Evolutionary conservation across 1,140 invertebrate genomes (phyloP).

Genomic region (Neuroterus valhalla): DNA sequence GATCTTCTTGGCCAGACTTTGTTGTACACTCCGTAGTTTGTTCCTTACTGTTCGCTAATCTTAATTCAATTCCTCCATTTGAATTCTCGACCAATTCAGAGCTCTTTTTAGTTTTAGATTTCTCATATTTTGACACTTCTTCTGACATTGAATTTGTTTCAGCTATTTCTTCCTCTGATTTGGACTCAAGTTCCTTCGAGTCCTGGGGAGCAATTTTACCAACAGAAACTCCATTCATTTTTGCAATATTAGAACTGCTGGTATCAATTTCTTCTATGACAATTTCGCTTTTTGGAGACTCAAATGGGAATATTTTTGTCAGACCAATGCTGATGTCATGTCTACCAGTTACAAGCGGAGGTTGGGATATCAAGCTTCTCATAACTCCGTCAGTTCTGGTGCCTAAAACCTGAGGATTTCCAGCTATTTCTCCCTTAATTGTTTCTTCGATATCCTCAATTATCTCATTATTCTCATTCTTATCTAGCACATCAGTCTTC

Average conservation of each 20-base stretch:
- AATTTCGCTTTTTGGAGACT: constrained; percentile 65
- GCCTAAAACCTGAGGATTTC: constrained; percentile 61
- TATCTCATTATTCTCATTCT: constrained; percentile 74
- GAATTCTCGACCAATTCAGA: neutral
- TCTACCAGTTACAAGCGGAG: constrained; percentile 45
- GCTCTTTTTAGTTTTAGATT: neutral
- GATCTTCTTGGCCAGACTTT: constrained; percentile 26
- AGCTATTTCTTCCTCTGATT: neutral
- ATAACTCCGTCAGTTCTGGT: constrained; percentile 38
- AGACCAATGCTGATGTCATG: constrained; percentile 53
- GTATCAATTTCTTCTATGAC: constrained; percentile 70
- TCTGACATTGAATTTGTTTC: neutral
- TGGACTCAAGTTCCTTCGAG: constrained; percentile 3
- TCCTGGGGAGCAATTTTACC: constrained; percentile 37
- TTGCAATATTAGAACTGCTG: constrained; percentile 69
- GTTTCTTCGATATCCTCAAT: constrained; percentile 73
- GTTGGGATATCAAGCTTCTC: constrained; percentile 50
- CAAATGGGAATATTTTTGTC: constrained; percentile 55
- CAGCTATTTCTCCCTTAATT: constrained; percentile 72
- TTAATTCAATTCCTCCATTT: neutral
- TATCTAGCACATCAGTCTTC: constrained; percentile 68
- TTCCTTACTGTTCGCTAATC: neutral
- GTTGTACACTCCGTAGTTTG: neutral
- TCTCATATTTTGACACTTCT: neutral
- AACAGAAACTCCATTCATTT: constrained; percentile 68